These are phyloP conservation scores for Coracias cyanogaster DNA, from an alignment of 2,797 vertebrate species.

Conservation along the genomic window DNA sequence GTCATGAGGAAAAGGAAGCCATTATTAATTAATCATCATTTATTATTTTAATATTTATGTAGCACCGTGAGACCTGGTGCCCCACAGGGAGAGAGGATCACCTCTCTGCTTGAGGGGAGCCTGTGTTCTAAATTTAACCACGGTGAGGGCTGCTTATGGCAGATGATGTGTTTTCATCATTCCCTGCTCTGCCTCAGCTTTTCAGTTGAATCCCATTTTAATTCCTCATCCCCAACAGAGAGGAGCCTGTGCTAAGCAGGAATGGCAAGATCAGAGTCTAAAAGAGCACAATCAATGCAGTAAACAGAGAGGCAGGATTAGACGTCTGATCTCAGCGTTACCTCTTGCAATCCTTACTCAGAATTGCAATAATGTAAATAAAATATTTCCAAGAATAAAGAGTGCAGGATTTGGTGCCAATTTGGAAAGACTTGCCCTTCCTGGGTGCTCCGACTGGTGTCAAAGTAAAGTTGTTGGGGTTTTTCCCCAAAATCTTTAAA, in stretches of 20 bases:
- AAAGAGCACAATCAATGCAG: constrained; percentile 36
- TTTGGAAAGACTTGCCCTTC: neutral
- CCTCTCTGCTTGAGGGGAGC: constrained; percentile 55
- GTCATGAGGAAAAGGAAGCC: constrained; percentile 54
- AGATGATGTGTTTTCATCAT: constrained; percentile 63
- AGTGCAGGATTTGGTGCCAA: neutral
- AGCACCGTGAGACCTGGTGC: constrained; percentile 22
- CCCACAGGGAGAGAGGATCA: constrained; percentile 40
- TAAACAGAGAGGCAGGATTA: constrained; percentile 59
- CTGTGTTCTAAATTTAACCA: constrained; percentile 52
- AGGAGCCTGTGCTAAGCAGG: neutral
- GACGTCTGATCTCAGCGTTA: constrained; percentile 8
- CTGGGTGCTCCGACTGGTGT: neutral
- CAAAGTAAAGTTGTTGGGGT: neutral
- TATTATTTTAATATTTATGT: constrained; percentile 71
- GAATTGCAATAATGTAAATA: constrained; percentile 57
- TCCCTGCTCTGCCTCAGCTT: constrained; percentile 44
- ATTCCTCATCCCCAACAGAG: constrained; percentile 28
- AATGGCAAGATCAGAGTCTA: constrained; percentile 21
- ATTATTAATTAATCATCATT: constrained; percentile 70
- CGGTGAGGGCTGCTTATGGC: constrained; percentile 27
- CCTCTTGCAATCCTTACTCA: constrained; percentile 37
- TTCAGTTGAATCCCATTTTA: constrained; percentile 47
- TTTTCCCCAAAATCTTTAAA: neutral
- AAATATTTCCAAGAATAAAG: constrained; percentile 31